Base-by-base conservation (phyloP, 2,113 vertebrate species). In the Gymnocephalus cernua region DNA sequence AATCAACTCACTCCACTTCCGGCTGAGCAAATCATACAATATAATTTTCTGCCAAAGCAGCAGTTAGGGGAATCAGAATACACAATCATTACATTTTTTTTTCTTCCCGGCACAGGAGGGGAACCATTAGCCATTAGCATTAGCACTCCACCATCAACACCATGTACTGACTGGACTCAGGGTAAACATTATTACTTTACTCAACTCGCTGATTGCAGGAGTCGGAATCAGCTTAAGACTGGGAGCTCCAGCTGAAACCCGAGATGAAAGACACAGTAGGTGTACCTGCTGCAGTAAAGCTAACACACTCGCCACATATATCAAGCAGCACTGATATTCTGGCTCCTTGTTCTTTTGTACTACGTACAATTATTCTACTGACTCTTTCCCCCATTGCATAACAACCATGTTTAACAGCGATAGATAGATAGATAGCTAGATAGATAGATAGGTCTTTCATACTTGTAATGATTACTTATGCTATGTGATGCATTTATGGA, bases 1-100 rank as follows among this genome's bases (percentile, higher is more conserved):
- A 98, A 99, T 98, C 97, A 98, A 98, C 96, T 97, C 97, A 97
- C 97, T 99, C 95, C 96, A 97, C 96, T 97, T 97, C 97, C 96
- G 97, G 97, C 97, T 98, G 97, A 96, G 97, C 96, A 97, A 98
- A 98, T 97, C 96, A 97, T 97, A 97, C 96, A 95, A 97, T 97
- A 97, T 96, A 96, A 98, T 97, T 97, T 97, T 97, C 97, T 95
- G 95, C 96, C 94, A 96, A 97, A 97, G 96, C 96, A 97, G 96
- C 96, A 95, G 96, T 97, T 96, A 96, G 93, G 94, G 95, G 96
- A 96, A 96, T 97, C 95, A 95, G 95, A 97, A 98, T 96, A 96
- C 95, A 97, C 96, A 97, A 97, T 98, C 98, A 98, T 97, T 97
- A 96, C 95, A 95, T 96, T 96, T 96, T 82, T 96, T 96, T 84